Percentiles rank a stretch among this genome's conserved stretches.
Conservation (phyloP, 2,113 vertebrate species). For the Toxotes chatareus region DNA sequence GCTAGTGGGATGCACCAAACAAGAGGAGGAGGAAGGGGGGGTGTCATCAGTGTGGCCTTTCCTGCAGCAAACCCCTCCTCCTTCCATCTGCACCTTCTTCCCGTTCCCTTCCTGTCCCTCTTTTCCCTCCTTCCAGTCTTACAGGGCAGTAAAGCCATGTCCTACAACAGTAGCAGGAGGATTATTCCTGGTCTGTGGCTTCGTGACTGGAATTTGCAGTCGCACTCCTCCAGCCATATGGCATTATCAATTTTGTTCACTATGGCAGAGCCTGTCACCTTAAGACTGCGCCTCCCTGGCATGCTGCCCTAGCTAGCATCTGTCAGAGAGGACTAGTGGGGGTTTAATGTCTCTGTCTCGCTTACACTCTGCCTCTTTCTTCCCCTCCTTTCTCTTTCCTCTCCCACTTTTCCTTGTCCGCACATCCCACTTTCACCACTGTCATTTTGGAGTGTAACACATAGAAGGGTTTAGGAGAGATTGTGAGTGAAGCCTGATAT, state of each 20-base stretch:
- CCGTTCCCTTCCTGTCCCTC: background rate
- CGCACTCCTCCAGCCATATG: constrained; percentile 69
- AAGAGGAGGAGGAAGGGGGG: background rate
- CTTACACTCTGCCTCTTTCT: constrained; percentile 42
- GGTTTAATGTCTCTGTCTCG: constrained; percentile 67
- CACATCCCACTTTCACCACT: constrained; percentile 23
- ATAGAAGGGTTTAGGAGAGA: constrained; percentile 46
- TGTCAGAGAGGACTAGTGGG: constrained; percentile 66
- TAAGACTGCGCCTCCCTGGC: constrained; percentile 76
- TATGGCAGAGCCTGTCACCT: constrained; percentile 77
- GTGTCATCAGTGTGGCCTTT: constrained; percentile 32
- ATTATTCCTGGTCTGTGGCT: constrained; percentile 70
- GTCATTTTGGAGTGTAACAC: constrained; percentile 45
- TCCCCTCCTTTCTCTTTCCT: constrained; percentile 4
- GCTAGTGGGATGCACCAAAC: constrained; percentile 9
- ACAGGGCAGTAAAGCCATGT: constrained; percentile 58
- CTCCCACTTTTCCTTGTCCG: constrained; percentile 16
- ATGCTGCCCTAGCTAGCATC: constrained; percentile 68
- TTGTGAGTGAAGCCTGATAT: constrained; percentile 19
- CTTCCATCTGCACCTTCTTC: constrained; percentile 9
- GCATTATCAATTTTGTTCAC: constrained; percentile 76
- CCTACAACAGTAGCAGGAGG: constrained; percentile 56
- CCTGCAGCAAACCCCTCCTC: constrained; percentile 47
- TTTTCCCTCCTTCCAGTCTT: constrained; percentile 41
- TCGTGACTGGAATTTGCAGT: constrained; percentile 69